phyloP scores from a whole-genome alignment of 2,888 invertebrate genomes.

The Coecobrya sp. region DNA sequence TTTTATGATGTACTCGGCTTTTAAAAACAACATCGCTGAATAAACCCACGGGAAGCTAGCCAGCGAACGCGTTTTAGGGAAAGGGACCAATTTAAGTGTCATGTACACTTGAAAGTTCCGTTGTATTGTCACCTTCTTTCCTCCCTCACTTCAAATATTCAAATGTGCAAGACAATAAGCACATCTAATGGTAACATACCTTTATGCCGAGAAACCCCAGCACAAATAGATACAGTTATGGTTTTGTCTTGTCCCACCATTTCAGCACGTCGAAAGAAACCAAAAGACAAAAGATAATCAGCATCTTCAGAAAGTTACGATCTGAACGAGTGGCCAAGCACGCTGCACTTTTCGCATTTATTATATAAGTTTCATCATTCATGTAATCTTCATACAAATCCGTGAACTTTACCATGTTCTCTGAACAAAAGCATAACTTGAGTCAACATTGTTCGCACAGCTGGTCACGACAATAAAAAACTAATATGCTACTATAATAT shows the following conservation, averaged over 20 bases:
- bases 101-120: neutral
- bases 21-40: constrained; percentile 12
- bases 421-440: neutral
- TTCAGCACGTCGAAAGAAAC: too few species aligned
- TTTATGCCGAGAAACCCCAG: neutral
- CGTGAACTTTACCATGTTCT: too few species aligned
- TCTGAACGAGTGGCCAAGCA: too few species aligned
- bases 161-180: constrained; percentile 14
- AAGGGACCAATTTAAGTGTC: constrained; percentile 44
- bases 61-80: neutral
- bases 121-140: constrained; percentile 28
- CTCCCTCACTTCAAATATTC: constrained; percentile 19
- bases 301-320: too few species aligned
- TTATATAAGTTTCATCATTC: too few species aligned
- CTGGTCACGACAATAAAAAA: neutral
- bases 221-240: too few species aligned
- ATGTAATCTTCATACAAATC: too few species aligned
- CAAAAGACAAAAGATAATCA: too few species aligned
- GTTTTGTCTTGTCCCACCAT: too few species aligned
- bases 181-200: neutral
- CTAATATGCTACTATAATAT: too few species aligned
- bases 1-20: constrained; percentile 53
- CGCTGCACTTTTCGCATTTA: too few species aligned
- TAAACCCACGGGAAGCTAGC: neutral
- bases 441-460: neutral